phyloP scores from a whole-genome alignment of 2,113 vertebrate genomes.

The Catharus minimus region DNA sequence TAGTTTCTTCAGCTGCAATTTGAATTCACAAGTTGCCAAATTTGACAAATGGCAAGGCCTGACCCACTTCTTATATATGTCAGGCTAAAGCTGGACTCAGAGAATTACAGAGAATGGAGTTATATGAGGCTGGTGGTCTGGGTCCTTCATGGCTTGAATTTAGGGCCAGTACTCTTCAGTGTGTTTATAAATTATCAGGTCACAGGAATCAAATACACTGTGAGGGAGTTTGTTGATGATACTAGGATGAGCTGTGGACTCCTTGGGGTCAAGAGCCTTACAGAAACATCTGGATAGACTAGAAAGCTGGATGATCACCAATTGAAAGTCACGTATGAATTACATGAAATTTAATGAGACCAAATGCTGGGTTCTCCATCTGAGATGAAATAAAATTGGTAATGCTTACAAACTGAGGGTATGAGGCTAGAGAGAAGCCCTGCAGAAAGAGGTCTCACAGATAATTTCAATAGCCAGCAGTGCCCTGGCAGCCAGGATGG shows the following conservation, averaged over 20 bases:
- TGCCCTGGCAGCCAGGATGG: background rate
- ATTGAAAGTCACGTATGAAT: accelerated
- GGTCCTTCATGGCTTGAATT: background rate
- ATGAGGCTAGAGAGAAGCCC: background rate
- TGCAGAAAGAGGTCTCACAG: background rate
- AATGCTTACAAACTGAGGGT: background rate
- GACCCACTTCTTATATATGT: background rate
- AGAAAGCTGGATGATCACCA: background rate
- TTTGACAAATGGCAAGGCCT: background rate
- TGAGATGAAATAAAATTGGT: background rate
- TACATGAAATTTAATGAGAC: background rate
- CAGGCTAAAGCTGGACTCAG: background rate
- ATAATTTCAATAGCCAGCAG: background rate
- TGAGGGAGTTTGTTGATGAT: background rate
- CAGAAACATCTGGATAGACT: background rate
- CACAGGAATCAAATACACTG: accelerated
- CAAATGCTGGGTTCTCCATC: background rate
- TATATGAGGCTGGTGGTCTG: background rate
- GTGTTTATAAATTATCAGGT: background rate
- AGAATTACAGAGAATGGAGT: accelerated
- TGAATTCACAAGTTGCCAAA: background rate
- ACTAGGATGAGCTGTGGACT: background rate
- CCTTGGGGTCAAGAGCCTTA: background rate
- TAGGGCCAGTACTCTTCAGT: background rate
- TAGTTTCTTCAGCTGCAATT: background rate